Conservation (phyloP, 1,140 invertebrate genomes). For the Metopolophium dirhodum region DNA sequence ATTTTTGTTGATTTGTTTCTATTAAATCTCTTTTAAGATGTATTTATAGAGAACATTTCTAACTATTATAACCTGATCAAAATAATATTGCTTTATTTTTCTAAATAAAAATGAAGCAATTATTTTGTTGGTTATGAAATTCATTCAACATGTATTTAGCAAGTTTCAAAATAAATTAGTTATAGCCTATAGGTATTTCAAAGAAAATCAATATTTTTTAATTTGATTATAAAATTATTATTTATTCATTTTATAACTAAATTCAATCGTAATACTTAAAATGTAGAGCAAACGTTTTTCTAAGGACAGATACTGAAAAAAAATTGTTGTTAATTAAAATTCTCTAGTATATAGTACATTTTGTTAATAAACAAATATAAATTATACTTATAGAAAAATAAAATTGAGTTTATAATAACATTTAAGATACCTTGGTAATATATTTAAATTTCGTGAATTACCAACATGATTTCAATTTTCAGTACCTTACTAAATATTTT, state of each 20-base stretch:
- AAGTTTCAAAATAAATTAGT: not conserved
- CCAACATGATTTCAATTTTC: too few relatives aligned
- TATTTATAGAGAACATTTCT: not conserved
- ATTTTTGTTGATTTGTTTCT: not conserved
- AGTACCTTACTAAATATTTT: too few relatives aligned
- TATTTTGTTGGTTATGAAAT: not conserved
- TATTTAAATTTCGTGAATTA: too few relatives aligned
- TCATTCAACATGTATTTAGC: not conserved
- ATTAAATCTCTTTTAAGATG: not conserved
- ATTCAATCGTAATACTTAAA: not conserved
- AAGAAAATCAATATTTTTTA: not conserved
- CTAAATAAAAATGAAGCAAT: not conserved
- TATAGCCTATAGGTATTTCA: not conserved
- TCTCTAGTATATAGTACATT: too few relatives aligned
- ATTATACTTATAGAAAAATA: too few relatives aligned
- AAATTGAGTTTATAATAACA: too few relatives aligned
- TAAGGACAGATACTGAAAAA: too few relatives aligned
- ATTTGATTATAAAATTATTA: conserved; percentile 4
- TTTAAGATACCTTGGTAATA: too few relatives aligned
- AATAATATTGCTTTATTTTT: too few relatives aligned
- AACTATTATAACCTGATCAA: not conserved
- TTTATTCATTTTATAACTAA: not conserved
- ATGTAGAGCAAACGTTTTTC: too few relatives aligned
- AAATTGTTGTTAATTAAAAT: too few relatives aligned
- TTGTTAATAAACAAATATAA: too few relatives aligned